Conservation (phyloP, 2,113 vertebrate species). For the Calyptommatus sinebrachiatus region DNA sequence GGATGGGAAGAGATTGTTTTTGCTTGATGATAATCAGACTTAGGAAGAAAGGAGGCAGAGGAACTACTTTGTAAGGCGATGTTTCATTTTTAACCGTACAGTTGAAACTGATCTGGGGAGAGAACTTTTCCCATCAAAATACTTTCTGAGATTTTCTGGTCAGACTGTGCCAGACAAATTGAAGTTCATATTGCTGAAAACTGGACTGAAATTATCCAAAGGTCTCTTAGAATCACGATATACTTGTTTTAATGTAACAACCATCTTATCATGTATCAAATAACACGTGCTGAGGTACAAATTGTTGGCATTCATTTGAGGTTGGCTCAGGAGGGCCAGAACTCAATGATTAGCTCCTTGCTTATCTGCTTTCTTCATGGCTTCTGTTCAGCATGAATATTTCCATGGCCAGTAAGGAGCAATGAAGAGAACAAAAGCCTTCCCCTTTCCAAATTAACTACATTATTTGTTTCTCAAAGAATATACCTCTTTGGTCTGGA, state of each 20-base stretch:
- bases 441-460: too few species aligned
- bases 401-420: conserved; percentile 38
- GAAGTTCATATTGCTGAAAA: background rate
- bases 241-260: background rate
- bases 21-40: background rate
- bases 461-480: too few species aligned
- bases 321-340: conserved; percentile 29
- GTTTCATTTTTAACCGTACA: background rate
- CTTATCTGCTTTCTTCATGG: conserved; percentile 48
- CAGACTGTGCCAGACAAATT: background rate
- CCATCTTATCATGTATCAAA: background rate
- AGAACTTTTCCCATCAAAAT: background rate
- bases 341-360: conserved; percentile 34
- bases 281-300: background rate
- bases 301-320: background rate
- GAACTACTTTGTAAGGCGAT: background rate
- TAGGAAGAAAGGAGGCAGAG: conserved; percentile 22
- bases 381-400: conserved; percentile 38
- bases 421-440: too few species aligned
- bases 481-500: too few species aligned
- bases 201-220: too few species aligned
- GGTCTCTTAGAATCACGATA: background rate
- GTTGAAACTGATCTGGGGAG: background rate
- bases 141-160: background rate
- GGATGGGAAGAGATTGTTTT: conserved; percentile 32